Evolutionary conservation across 53 echinoderm and acorn worm species (phyloP).

Genomic region (Pentamera pediparva): DNA sequence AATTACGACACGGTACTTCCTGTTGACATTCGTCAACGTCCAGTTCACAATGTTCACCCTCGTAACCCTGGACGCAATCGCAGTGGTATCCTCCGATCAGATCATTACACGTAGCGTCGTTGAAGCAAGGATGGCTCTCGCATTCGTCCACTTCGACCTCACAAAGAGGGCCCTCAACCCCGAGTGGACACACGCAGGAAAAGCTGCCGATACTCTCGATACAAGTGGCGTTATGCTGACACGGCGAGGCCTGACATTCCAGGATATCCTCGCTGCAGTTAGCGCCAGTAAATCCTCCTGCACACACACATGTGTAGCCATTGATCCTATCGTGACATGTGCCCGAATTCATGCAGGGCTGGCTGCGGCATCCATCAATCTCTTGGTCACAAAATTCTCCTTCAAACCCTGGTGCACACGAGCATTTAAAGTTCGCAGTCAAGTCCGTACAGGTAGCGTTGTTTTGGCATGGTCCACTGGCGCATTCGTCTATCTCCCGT

Average conservation of each 20-base stretch:
- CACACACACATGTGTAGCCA: not conserved
- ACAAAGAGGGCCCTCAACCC: conserved; percentile 47
- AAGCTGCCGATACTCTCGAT: conserved; percentile 36
- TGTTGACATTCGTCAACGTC: conserved; percentile 47
- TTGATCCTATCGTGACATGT: not conserved
- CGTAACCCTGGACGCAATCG: conserved; percentile 33
- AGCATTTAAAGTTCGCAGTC: conserved; percentile 29
- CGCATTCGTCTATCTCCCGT: conserved; percentile 17
- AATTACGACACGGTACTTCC: not conserved
- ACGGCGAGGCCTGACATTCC: conserved; percentile 8
- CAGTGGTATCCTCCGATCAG: conserved; percentile 46
- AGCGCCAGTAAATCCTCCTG: not conserved
- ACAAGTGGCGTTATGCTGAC: not conserved
- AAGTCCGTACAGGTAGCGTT: conserved; percentile 48
- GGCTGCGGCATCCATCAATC: conserved; percentile 2
- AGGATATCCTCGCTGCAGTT: not conserved
- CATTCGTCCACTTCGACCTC: conserved; percentile 51
- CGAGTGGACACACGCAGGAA: conserved; percentile 37
- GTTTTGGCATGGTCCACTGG: conserved; percentile 50
- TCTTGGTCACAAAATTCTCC: conserved; percentile 31
- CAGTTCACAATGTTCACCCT: conserved; percentile 39
- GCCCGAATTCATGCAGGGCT: conserved; percentile 12
- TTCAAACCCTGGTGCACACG: conserved; percentile 30
- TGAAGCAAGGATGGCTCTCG: conserved; percentile 42
- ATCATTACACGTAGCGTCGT: conserved; percentile 45